A percentile compares a stretch with the other conserved stretches of the same genome.
Conservation (phyloP, 2,797 vertebrate species). For the Anniella stebbinsi region DNA sequence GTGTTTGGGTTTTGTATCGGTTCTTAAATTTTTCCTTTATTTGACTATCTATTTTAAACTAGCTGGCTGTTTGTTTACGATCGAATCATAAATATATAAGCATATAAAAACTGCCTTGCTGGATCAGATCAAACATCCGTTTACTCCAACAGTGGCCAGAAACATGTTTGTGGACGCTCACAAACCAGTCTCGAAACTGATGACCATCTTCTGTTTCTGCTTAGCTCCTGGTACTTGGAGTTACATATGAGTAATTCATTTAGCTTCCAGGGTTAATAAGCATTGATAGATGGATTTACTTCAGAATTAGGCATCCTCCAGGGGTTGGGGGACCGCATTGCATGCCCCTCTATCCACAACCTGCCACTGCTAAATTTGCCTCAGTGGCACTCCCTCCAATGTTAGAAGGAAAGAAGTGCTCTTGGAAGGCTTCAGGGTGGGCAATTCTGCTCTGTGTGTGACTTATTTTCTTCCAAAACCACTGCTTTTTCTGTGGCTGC, state of each 20-base stretch:
- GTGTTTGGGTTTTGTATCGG: neutral
- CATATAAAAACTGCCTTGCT: neutral
- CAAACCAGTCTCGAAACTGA: neutral
- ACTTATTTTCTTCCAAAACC: too few relatives aligned
- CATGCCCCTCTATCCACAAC: too few relatives aligned
- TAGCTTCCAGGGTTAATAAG: neutral
- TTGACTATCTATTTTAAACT: neutral
- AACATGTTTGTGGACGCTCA: neutral
- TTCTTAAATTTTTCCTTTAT: neutral
- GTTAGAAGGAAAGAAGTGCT: too few relatives aligned
- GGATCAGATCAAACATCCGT: neutral
- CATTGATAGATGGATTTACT: neutral
- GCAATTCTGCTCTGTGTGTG: too few relatives aligned
- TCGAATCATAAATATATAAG: neutral
- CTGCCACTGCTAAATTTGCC: too few relatives aligned
- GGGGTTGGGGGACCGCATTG: too few relatives aligned
- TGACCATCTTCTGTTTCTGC: neutral
- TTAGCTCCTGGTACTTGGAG: neutral
- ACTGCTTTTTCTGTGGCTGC: too few relatives aligned
- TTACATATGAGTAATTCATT: neutral
- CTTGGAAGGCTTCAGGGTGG: too few relatives aligned
- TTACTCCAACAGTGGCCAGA: neutral
- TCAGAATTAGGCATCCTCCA: too few relatives aligned
- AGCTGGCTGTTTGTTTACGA: neutral
- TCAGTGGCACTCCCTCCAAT: too few relatives aligned